Conservation (phyloP, 2,113 vertebrate species). For the Mesitornis unicolor region DNA sequence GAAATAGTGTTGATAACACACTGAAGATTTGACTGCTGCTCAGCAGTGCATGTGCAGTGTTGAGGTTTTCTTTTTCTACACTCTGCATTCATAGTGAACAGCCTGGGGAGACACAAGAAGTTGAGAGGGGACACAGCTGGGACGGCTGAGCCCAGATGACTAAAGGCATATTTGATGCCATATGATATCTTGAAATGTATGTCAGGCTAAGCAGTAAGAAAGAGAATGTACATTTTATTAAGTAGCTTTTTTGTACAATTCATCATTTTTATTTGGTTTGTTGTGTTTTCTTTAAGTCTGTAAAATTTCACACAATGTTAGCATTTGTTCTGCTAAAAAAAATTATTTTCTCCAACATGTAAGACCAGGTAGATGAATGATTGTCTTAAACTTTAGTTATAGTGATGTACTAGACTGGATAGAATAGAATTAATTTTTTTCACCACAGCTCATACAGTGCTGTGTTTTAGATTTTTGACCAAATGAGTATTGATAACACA, state of each 20-base stretch:
- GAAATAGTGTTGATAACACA: not conserved
- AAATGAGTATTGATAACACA: not conserved
- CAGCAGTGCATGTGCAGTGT: not conserved
- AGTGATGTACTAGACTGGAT: not conserved
- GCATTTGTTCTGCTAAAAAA: not conserved
- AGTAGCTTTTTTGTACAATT: not conserved
- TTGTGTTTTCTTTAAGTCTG: not conserved
- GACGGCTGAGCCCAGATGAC: not conserved
- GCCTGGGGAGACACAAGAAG: rapidly evolving
- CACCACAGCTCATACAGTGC: not conserved
- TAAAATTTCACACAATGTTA: not conserved
- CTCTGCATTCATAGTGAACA: rapidly evolving
- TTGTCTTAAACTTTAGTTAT: not conserved
- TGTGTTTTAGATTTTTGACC: not conserved
- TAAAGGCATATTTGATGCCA: not conserved
- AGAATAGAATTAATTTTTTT: not conserved
- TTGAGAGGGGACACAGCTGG: rapidly evolving
- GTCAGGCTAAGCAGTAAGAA: not conserved
- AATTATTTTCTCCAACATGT: not conserved
- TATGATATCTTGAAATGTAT: not conserved
- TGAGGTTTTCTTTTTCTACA: not conserved
- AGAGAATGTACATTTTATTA: not conserved
- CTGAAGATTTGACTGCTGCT: not conserved
- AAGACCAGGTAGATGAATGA: not conserved
- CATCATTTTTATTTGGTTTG: not conserved